phyloP scores from a whole-genome alignment of 2,797 vertebrate species.

The Melanotaenia maccullochi region DNA sequence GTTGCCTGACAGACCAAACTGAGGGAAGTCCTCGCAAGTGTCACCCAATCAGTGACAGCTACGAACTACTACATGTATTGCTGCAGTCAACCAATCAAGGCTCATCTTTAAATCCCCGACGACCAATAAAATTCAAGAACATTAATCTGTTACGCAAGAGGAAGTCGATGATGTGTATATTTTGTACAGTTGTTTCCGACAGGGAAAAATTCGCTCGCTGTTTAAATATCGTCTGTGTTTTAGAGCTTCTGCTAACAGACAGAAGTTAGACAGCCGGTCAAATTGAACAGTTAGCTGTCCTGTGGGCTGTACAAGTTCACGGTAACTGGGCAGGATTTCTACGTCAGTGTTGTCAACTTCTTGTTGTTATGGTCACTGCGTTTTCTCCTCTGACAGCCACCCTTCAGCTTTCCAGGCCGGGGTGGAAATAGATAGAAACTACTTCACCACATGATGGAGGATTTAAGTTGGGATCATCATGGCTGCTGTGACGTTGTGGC shows the following conservation, averaged over 20 bases:
- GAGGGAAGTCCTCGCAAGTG: rapidly evolving
- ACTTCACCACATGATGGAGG: slow-evolving; percentile 52
- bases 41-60: slow-evolving; percentile 71
- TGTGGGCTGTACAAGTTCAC: neutral
- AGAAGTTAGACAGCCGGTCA: rapidly evolving
- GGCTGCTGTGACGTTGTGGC: slow-evolving; percentile 75
- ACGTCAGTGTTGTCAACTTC: neutral
- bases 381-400: slow-evolving; percentile 6
- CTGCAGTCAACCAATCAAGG: slow-evolving; percentile 70
- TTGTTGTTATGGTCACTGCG: slow-evolving; percentile 9
- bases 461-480: slow-evolving; percentile 66
- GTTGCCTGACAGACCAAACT: slow-evolving; percentile 9
- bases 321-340: neutral
- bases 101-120: neutral
- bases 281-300: neutral
- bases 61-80: slow-evolving; percentile 71
- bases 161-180: slow-evolving; percentile 62
- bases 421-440: slow-evolving; percentile 51
- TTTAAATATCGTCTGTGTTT: neutral
- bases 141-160: slow-evolving; percentile 22
- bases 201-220: neutral
- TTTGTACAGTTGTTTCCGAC: slow-evolving; percentile 24
- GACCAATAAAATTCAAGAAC: slow-evolving; percentile 65
- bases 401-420: slow-evolving; percentile 24
- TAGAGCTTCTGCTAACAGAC: neutral